A percentile compares a stretch with the other conserved stretches of the same genome.
phyloP scores from a whole-genome alignment of 2,888 invertebrate species.

The Ophion costatus region DNA sequence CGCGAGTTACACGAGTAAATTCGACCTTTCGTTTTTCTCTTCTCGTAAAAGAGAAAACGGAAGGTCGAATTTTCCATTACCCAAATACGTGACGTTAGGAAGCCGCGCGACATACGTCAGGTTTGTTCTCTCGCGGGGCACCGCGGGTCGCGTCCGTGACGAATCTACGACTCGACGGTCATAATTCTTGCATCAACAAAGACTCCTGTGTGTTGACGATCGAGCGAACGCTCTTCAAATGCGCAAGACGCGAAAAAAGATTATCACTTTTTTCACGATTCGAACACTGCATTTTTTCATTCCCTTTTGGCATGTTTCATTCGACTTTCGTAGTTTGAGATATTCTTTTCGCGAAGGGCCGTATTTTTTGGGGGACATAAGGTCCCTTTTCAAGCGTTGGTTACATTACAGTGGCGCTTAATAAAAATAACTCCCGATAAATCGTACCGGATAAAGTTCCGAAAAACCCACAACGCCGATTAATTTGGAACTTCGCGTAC shows the following conservation, averaged over 20 bases:
- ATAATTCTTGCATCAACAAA: conserved; percentile 60
- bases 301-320: neutral
- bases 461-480: too few relatives aligned
- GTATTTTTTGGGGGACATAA: too few relatives aligned
- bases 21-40: neutral
- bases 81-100: neutral
- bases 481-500: too few relatives aligned
- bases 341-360: neutral
- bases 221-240: neutral
- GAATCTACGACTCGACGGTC: conserved; percentile 16
- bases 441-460: too few relatives aligned
- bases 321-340: neutral
- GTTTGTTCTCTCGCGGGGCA: conserved; percentile 8
- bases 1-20: neutral
- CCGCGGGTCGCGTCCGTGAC: neutral
- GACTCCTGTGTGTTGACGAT: conserved; percentile 9
- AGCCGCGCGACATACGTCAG: neutral
- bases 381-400: too few relatives aligned
- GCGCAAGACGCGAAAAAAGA: conserved; percentile 10
- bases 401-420: too few relatives aligned
- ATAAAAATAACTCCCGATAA: too few relatives aligned
- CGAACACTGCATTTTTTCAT: neutral
- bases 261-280: conserved; percentile 9
- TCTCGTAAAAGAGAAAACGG: conserved; percentile 5
- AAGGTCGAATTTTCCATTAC: conserved; percentile 22